A percentile compares a stretch with the other conserved stretches of the same genome.
Evolutionary conservation across 2,888 invertebrate genomes (phyloP).

Genomic region (Leptinotarsa haldemani): DNA sequence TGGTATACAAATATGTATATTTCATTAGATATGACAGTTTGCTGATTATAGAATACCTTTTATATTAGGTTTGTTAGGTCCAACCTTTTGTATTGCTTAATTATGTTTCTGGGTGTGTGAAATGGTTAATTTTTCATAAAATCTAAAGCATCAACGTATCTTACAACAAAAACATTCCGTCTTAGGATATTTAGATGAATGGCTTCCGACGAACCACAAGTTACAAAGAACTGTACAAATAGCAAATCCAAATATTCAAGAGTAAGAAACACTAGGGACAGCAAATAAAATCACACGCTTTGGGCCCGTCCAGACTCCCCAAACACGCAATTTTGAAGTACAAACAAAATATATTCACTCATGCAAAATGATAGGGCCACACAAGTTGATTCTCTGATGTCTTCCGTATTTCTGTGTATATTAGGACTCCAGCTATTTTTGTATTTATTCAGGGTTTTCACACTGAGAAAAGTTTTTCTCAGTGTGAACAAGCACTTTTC

Average conservation of each 20-base stretch:
- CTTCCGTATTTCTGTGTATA: conserved; percentile 37
- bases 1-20: no score
- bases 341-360: conserved; percentile 63
- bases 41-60: no score
- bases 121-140: no score
- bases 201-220: background rate
- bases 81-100: no score
- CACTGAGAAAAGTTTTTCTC: conserved; percentile 26
- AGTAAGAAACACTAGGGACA: conserved; percentile 51
- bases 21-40: no score
- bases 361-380: conserved; percentile 61
- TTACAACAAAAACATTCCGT: no score
- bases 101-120: no score
- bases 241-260: conserved; percentile 34
- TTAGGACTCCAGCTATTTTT: conserved; percentile 31
- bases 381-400: conserved; percentile 43
- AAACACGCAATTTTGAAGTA: conserved; percentile 55
- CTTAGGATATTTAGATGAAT: no score
- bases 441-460: conserved; percentile 29
- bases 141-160: no score
- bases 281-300: conserved; percentile 62
- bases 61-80: no score
- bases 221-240: background rate
- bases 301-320: conserved; percentile 51
- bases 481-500: no score